These are phyloP conservation scores for Sardina pilchardus DNA, from an alignment of 2,113 vertebrate species.

Conservation along the genomic window DNA sequence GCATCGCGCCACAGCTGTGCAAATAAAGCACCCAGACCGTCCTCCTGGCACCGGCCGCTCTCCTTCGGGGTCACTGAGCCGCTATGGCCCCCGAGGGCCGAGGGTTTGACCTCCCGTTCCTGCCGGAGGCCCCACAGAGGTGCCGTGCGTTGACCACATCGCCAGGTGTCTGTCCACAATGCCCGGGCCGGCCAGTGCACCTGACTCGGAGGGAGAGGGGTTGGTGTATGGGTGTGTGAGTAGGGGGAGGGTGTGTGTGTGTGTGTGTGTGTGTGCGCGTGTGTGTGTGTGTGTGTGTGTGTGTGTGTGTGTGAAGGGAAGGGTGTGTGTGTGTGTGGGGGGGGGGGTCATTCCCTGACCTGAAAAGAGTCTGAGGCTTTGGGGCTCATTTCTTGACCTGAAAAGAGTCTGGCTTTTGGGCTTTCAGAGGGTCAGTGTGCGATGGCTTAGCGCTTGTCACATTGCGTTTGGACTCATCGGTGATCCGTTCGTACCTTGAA, in stretches of 20 bases:
- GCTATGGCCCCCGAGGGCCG: constrained; percentile 19
- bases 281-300: too few species aligned
- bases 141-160: constrained; percentile 6
- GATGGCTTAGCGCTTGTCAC: constrained; percentile 38
- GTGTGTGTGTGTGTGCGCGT: too few species aligned
- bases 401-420: not conserved
- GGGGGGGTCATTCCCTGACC: not conserved
- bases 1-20: constrained; percentile 38
- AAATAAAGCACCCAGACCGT: constrained; percentile 34
- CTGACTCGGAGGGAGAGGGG: constrained; percentile 5
- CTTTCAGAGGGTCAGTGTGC: not conserved
- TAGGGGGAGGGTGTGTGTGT: too few species aligned
- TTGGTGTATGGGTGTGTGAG: too few species aligned
- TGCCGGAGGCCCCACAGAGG: not conserved
- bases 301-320: too few species aligned
- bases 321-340: too few species aligned
- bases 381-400: constrained; percentile 17
- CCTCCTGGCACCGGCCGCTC: constrained; percentile 16
- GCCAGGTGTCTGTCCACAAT: constrained; percentile 45
- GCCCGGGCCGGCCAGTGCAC: not conserved
- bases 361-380: not conserved
- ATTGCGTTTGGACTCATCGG: constrained; percentile 33
- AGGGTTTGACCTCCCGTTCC: constrained; percentile 34
- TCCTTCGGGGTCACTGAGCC: constrained; percentile 39
- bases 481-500: not conserved